Evolutionary conservation across 2,888 invertebrate species (phyloP).

Genomic region (Congeria kusceri): DNA sequence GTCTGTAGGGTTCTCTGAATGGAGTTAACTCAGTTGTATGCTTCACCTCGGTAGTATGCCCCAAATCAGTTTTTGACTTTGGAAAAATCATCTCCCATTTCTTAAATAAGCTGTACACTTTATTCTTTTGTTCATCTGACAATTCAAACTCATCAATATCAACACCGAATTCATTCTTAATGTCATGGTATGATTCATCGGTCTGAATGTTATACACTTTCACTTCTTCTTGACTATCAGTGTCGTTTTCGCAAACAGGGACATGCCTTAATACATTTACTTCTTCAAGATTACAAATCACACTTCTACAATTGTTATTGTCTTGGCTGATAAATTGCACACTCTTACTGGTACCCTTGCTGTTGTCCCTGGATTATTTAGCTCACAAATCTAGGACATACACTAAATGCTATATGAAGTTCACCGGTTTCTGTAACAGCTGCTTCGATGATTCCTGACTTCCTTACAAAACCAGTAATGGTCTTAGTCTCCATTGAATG

Average conservation of each 20-base stretch:
- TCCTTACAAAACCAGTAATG: neutral
- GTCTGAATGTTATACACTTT: neutral
- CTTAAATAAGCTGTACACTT: constrained; percentile 6
- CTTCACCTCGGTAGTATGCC: constrained; percentile 15
- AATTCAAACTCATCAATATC: constrained; percentile 12
- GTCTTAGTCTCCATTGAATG: neutral
- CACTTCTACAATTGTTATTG: neutral
- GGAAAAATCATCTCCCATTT: constrained; percentile 20
- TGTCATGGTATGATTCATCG: neutral
- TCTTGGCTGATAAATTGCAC: neutral
- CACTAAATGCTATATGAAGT: neutral
- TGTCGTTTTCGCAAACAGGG: neutral
- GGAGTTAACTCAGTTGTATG: constrained; percentile 24
- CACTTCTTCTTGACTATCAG: neutral
- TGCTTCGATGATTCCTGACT: neutral
- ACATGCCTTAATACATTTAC: neutral
- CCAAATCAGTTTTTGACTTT: constrained; percentile 22
- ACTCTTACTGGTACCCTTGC: neutral
- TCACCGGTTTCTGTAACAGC: neutral
- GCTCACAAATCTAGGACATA: neutral
- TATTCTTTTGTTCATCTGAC: constrained; percentile 6
- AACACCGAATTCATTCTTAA: no score
- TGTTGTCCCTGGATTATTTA: neutral
- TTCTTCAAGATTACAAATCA: neutral
- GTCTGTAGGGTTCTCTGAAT: constrained; percentile 22